Evolutionary conservation across 2,797 vertebrate species (phyloP), one percentile per base, ranked within the genome.

Genomic region (Uromys caudimaculatus): DNA sequence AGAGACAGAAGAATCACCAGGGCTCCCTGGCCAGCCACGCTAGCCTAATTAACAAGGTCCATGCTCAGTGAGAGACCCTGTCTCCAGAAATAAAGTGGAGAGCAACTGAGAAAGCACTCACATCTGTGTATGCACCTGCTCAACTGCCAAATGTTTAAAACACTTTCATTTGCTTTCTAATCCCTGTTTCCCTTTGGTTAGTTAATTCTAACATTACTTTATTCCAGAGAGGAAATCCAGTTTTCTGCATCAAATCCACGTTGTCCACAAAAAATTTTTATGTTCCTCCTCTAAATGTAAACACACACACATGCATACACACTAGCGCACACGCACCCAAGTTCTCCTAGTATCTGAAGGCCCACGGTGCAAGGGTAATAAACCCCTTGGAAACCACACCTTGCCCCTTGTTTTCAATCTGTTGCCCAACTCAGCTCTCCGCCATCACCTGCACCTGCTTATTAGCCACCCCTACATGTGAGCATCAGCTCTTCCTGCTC

Each of bases 391-490:
- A 85, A 78, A 41, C 60, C 81, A 56, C 77, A 64, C 69, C 86
- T 91, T 81, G 24, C 47, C 27, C 85, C 73, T 38, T 58, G 23
- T 58, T 90, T 91, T 81, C 54, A 67, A n/a, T 32, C 52, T 38
- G 87, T 35, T 60, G 64, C 60, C 32, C n/a, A 86, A 32, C 44
- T 86, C 62, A n/a, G 29, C 67, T 89, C 56, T 60, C 5, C 67
- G 24, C 75, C 17, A 27, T 69, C 54, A n/a, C 71, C 50, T 3
- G 91, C 52, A 83, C 56, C 60, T 93, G 90, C 44, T 85, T 71
- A 88, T 89, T 95, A 95, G 73, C 69, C 56, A 9, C n/a, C 85
- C 82, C 27, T 71, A n/a, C 14, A 14, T 67, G 76, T 85, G 79
- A 54, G 52, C 21, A 16, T 88, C 89, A 35, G n/a, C 91, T 73